Conservation (phyloP, 2,888 invertebrate species). For the Hirtodrosophila trivittata region DNA sequence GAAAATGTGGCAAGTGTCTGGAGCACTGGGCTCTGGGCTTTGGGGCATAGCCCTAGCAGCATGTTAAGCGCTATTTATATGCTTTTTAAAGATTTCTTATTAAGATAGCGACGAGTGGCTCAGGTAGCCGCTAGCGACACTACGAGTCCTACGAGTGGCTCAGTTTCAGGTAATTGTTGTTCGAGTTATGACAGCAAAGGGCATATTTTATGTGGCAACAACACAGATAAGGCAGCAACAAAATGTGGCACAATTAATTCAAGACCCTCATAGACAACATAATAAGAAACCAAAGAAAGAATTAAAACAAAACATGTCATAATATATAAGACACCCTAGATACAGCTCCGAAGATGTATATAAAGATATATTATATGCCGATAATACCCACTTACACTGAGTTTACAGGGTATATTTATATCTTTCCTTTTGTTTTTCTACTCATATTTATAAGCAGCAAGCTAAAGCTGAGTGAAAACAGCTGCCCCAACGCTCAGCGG, state of each 20-base stretch:
- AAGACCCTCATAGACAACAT: conserved; percentile 43
- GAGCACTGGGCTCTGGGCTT: conserved; percentile 30
- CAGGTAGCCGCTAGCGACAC: conserved; percentile 41
- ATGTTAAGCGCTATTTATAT: conserved; percentile 78
- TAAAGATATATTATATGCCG: too few relatives aligned
- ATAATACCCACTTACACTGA: neutral
- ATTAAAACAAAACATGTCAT: neutral
- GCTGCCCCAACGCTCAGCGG: conserved; percentile 32
- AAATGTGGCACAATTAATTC: conserved; percentile 53
- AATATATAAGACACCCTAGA: neutral
- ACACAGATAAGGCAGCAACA: conserved; percentile 15
- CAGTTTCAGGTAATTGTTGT: conserved; percentile 50
- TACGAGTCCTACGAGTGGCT: conserved; percentile 4
- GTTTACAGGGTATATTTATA: neutral
- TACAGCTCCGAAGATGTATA: too few relatives aligned
- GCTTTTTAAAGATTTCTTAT: conserved; percentile 70
- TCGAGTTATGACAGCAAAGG: conserved; percentile 52
- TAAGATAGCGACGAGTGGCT: conserved; percentile 56
- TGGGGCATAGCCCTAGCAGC: conserved; percentile 38
- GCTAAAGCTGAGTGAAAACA: conserved; percentile 59
- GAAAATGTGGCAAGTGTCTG: conserved; percentile 68
- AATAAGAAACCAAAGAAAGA: conserved; percentile 15
- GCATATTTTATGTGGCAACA: conserved; percentile 55
- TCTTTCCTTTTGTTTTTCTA: neutral
- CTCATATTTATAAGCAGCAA: conserved; percentile 12